A percentile compares a stretch with the other conserved stretches of the same genome.
phyloP scores from a whole-genome alignment of 2,888 invertebrate genomes.

The Ferrisia virgata region DNA sequence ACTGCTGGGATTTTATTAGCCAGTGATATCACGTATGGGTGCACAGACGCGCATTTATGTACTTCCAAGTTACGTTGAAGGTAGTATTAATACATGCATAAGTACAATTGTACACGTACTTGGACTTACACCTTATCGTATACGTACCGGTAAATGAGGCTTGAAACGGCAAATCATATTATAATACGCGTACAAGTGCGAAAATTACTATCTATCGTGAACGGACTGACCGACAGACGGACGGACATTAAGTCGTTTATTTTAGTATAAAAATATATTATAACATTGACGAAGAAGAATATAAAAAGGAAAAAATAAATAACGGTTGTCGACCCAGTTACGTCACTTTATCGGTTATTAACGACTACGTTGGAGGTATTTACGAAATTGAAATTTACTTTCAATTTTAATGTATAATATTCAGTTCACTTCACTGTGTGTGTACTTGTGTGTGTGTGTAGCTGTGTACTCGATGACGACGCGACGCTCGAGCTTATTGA shows the following conservation, averaged over 20 bases:
- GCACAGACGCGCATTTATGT: too few species aligned
- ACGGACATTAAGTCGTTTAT: not conserved
- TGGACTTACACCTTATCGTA: not conserved
- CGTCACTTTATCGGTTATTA: slow-evolving; percentile 4
- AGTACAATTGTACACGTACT: too few species aligned
- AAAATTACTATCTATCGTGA: not conserved
- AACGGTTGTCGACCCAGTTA: slow-evolving; percentile 17
- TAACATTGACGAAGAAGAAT: not conserved
- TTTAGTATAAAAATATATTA: not conserved
- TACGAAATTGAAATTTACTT: slow-evolving; percentile 10
- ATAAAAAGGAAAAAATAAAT: not conserved
- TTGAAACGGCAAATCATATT: not conserved
- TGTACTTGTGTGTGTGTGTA: not conserved
- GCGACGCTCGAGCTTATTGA: not conserved
- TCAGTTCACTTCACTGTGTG: too few species aligned
- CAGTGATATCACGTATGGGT: too few species aligned
- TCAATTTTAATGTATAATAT: too few species aligned
- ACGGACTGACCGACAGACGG: too few species aligned
- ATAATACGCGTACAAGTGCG: not conserved
- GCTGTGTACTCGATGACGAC: not conserved
- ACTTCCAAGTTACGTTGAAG: not conserved
- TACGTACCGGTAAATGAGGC: not conserved
- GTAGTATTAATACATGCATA: not conserved
- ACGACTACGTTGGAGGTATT: not conserved
- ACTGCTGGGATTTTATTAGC: not conserved